These are phyloP conservation scores for Ctenopoma kingsleyae DNA, from an alignment of 2,797 vertebrate genomes.

Conservation along the genomic window DNA sequence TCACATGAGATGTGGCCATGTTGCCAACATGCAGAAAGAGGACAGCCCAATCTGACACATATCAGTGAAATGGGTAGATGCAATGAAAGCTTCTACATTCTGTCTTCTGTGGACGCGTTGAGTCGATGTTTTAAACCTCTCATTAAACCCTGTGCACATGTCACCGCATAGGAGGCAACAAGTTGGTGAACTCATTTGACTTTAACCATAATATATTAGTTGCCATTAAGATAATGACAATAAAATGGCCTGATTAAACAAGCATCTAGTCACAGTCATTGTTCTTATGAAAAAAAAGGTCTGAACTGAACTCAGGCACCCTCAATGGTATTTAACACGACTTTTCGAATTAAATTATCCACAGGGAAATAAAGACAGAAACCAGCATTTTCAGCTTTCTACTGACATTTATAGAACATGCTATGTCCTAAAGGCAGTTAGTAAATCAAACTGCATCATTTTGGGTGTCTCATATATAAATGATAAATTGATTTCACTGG, in stretches of 20 bases:
- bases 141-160: no score
- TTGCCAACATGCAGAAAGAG: conserved; percentile 30
- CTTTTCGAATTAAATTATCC: conserved; percentile 73
- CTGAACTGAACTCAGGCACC: conserved; percentile 43
- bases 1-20: conserved; percentile 27
- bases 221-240: conserved; percentile 67
- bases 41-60: conserved; percentile 20
- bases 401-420: conserved; percentile 51
- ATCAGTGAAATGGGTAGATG: conserved; percentile 31
- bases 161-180: background rate
- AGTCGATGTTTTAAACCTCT: conserved; percentile 6
- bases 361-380: conserved; percentile 59
- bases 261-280: conserved; percentile 69
- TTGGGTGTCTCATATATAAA: conserved; percentile 18
- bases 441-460: conserved; percentile 15
- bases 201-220: conserved; percentile 57
- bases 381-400: conserved; percentile 17
- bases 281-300: conserved; percentile 75
- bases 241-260: conserved; percentile 71
- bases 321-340: conserved; percentile 63
- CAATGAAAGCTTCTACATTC: conserved; percentile 10
- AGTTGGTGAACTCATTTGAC: conserved; percentile 16
- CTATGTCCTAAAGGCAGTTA: conserved; percentile 26
- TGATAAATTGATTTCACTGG: conserved; percentile 11
- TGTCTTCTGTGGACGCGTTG: conserved; percentile 13